Base-by-base conservation (phyloP, 2,888 invertebrate genomes). In the Drosophila pseudotalamancana region DNA sequence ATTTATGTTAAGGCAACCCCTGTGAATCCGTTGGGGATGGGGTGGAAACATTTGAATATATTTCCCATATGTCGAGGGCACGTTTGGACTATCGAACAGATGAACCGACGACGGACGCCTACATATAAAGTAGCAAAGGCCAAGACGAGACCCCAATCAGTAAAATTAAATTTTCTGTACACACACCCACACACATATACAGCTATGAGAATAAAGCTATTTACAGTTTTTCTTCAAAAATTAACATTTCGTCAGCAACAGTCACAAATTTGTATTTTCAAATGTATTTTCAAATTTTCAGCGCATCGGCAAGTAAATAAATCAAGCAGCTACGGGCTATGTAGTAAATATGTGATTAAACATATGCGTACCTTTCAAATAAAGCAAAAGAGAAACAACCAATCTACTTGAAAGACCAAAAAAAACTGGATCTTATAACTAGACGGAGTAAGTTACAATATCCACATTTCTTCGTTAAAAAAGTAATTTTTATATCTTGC, bases 161-260 rank as follows among this genome's bases (percentile, higher is more conserved):
- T 35, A 40, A 71, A 72, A 72, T 73, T 27, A 62, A 46, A 73
- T 72, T 72, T 46, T 21, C 39, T 48, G 46, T 37, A 23, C 34
- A 37, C 29, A 5, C 45, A 25, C 29, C n/a, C 23, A 31, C 23
- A n/a, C 14, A 35, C 32, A 25, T 6, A 23, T 1, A 14, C 23
- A 40, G 39, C 34, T 56, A 80, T 77, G 71, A 49, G 82, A 81
- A 82, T 68, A 50, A 35, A 55, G 57, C 48, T 34, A 64, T 71
- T 71, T 54, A 56, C 59, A 55, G 55, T 39, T 34, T 37, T 61
- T 27, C 25, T 59, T 23, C 37, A 61, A 73, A 77, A 76, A 37
- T 77, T 66, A 77, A 56, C 66, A 77, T 69, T 78, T 67, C 61
- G 32, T 60, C 53, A 62, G 61, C 35, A 49, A 50, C 25, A 40